These are phyloP conservation scores for Ennomos quercinarius DNA, from an alignment of 2,888 invertebrate genomes.

Conservation along the genomic window DNA sequence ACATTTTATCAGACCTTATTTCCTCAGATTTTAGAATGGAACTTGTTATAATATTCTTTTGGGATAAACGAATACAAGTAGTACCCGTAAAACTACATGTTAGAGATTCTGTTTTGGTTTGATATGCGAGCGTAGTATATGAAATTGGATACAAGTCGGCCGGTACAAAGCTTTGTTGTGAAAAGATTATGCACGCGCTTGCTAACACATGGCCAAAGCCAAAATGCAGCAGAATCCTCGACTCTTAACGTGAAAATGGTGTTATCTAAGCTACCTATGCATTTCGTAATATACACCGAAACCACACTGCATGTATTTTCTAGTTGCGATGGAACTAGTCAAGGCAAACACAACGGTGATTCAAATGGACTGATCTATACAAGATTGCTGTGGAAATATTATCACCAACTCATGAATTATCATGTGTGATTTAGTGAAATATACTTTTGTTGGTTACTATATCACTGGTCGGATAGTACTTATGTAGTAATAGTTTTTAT, in stretches of 20 bases:
- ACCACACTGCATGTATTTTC: background rate
- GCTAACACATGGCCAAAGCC: slow-evolving; percentile 15
- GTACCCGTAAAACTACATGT: background rate
- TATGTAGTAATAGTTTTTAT: too few species aligned
- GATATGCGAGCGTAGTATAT: too few species aligned
- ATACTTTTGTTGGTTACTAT: too few species aligned
- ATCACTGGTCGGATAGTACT: too few species aligned
- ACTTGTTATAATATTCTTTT: slow-evolving; percentile 14
- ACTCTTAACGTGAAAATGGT: slow-evolving; percentile 11
- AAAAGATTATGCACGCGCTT: slow-evolving; percentile 13
- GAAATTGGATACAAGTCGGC: background rate
- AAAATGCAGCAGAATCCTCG: slow-evolving; percentile 24
- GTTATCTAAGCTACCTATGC: slow-evolving; percentile 25
- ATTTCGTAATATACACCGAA: slow-evolving; percentile 1
- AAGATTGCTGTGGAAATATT: too few species aligned
- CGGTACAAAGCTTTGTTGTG: slow-evolving; percentile 1
- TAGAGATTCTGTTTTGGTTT: background rate
- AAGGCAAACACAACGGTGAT: too few species aligned
- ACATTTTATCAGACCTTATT: slow-evolving; percentile 25
- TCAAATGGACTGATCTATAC: too few species aligned
- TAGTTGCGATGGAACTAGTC: too few species aligned
- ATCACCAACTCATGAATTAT: too few species aligned
- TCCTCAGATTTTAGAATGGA: slow-evolving; percentile 13
- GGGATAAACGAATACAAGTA: background rate
- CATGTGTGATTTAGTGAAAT: too few species aligned